Evolutionary conservation across 2,113 vertebrate species (phyloP).

Genomic region (Girardinichthys multiradiatus): DNA sequence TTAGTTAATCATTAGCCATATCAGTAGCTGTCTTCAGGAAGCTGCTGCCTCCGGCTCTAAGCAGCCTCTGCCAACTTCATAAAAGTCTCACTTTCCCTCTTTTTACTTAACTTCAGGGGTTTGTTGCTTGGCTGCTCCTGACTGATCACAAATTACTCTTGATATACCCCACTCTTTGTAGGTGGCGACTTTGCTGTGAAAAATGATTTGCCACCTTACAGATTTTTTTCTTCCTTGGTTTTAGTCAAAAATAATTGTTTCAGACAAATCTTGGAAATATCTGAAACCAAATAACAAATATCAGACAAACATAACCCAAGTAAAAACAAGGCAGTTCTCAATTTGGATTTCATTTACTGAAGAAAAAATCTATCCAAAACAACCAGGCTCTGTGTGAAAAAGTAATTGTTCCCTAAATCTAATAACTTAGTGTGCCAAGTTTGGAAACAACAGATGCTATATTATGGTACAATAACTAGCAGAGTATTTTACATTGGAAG

Average conservation of each 20-base stretch:
- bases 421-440: no score
- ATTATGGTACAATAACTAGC: background rate
- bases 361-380: no score
- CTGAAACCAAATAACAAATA: background rate
- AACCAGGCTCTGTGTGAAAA: background rate
- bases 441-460: background rate
- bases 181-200: background rate
- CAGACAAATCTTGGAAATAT: background rate
- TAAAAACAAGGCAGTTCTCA: background rate
- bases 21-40: background rate
- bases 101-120: background rate
- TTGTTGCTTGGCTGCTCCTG: background rate
- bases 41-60: background rate
- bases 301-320: background rate
- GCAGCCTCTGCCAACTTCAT: background rate
- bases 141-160: background rate
- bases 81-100: background rate
- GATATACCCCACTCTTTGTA: background rate
- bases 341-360: background rate
- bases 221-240: background rate
- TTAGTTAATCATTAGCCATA: background rate
- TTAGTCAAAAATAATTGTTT: background rate
- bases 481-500: background rate
- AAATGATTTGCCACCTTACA: background rate
- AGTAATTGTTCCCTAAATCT: background rate